Evolutionary conservation across 1,140 invertebrate species (phyloP).

Genomic region (Drosophila nebulosa): DNA sequence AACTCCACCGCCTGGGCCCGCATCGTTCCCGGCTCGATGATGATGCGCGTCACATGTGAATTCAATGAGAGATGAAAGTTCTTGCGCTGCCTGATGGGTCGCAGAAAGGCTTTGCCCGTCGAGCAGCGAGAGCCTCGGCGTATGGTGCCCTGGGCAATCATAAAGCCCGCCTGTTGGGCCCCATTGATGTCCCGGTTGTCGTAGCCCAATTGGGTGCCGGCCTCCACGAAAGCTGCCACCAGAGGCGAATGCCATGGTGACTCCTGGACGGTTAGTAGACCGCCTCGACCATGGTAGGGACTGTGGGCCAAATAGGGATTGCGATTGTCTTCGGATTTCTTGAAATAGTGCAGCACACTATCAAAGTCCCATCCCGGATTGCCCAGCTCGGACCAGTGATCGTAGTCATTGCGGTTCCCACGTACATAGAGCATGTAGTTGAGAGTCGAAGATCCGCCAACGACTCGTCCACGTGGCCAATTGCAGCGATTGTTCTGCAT

Average conservation of each 20-base stretch:
- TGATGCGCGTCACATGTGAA: conserved; percentile 87
- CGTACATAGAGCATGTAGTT: conserved; percentile 98
- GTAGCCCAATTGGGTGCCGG: conserved; percentile 93
- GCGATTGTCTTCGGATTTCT: conserved; percentile 93
- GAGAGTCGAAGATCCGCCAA: conserved; percentile 94
- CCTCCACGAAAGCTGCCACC: conserved; percentile 91
- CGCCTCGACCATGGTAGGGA: conserved; percentile 88
- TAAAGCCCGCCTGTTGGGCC: conserved; percentile 90
- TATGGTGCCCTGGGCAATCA: conserved; percentile 95
- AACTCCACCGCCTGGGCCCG: conserved; percentile 89
- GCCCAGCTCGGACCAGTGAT: conserved; percentile 93
- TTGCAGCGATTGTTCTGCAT: conserved; percentile 89
- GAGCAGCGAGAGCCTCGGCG: conserved; percentile 92
- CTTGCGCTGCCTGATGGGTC: conserved; percentile 87
- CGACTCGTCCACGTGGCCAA: conserved; percentile 91
- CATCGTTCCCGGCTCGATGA: conserved; percentile 88
- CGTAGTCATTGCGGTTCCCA: conserved; percentile 91
- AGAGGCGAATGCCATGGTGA: conserved; percentile 91
- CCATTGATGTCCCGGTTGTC: conserved; percentile 93
- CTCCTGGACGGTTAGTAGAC: conserved; percentile 91
- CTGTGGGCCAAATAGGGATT: conserved; percentile 89
- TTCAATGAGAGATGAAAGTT: conserved; percentile 92
- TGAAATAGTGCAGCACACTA: conserved; percentile 93
- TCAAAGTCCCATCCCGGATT: conserved; percentile 95
- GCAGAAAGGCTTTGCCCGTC: conserved; percentile 93